Conservation (phyloP, 2,113 vertebrate species). For the Bagarius yarrelli region DNA sequence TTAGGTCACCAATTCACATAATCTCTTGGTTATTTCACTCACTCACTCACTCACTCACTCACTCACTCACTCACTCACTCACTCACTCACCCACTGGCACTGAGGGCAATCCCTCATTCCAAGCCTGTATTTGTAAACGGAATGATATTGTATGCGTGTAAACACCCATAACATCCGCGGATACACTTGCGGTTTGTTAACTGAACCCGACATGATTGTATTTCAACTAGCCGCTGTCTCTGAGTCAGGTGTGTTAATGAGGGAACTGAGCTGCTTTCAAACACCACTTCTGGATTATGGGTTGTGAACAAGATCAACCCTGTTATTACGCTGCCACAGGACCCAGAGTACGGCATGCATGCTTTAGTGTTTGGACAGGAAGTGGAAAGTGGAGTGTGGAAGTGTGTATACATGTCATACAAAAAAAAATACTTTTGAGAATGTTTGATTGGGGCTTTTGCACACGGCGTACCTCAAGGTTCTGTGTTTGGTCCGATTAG, state of each 20-base stretch:
- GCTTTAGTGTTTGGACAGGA: neutral
- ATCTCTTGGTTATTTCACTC: too few species aligned
- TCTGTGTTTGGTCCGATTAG: neutral
- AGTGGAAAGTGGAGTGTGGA: neutral
- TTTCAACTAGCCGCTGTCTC: neutral
- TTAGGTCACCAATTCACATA: too few species aligned
- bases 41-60: too few species aligned
- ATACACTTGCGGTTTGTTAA: neutral
- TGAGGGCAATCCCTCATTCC: neutral
- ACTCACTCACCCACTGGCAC: neutral
- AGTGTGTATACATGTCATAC: neutral
- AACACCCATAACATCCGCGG: neutral
- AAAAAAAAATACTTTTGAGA: neutral
- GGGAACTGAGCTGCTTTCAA: neutral
- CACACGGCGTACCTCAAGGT: neutral
- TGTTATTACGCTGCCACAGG: constrained; percentile 10
- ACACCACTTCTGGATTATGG: constrained; percentile 1
- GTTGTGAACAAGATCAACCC: neutral
- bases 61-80: neutral
- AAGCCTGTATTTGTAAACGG: neutral
- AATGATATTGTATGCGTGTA: neutral
- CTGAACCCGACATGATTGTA: neutral
- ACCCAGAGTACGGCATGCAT: too few species aligned
- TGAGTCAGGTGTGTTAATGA: constrained; percentile 22
- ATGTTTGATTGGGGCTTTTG: neutral